phyloP scores from a whole-genome alignment of 2,797 vertebrate genomes.

The Sitta carolinensis region DNA sequence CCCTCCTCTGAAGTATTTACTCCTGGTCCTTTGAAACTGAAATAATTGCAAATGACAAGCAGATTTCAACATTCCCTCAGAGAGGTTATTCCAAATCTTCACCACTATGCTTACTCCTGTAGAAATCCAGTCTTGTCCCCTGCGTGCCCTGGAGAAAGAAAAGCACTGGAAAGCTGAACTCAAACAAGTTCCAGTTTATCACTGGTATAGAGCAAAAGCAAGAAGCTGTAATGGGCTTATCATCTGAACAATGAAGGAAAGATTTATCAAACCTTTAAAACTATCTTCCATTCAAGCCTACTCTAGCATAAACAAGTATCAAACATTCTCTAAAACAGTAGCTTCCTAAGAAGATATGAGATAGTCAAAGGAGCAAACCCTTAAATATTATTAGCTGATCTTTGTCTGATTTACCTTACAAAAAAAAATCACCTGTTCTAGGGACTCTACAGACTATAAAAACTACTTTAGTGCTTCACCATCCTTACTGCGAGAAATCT shows the following conservation, averaged over 20 bases:
- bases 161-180: neutral
- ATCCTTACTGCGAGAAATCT: neutral
- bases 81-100: neutral
- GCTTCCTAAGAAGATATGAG: neutral
- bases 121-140: neutral
- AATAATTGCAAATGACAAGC: neutral
- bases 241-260: neutral
- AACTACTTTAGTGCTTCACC: neutral
- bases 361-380: neutral
- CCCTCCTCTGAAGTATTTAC: neutral
- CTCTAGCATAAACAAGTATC: neutral
- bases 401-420: neutral
- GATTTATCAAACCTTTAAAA: neutral
- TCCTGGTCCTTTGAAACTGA: neutral
- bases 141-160: neutral
- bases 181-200: neutral
- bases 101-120: neutral
- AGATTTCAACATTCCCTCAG: neutral
- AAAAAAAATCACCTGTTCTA: neutral
- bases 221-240: neutral
- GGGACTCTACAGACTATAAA: neutral
- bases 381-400: neutral
- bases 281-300: neutral
- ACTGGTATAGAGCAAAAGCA: neutral
- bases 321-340: neutral